Evolutionary conservation across 2,797 vertebrate genomes (phyloP), one percentile per base, ranked within the genome.

Genomic region (Melanotaenia trifasciata): DNA sequence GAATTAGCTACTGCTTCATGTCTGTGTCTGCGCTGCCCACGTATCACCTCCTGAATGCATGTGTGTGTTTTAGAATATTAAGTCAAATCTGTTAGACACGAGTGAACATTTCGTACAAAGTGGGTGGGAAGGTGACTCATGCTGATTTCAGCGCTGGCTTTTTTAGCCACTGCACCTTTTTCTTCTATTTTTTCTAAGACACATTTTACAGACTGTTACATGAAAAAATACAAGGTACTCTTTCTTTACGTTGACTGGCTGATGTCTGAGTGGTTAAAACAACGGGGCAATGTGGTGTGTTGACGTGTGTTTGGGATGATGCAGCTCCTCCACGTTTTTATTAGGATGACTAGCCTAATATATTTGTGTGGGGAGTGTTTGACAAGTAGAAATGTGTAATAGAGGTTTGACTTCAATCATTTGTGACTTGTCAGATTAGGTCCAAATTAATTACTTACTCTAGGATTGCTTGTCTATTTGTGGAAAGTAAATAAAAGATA

Each of bases 121-220:
- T 84, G 86, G 85, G 86, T 76, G 87, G 76, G 80, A 81, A 80
- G 83, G 88, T 90, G 90, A 89, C 67, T 90, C 87, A 90, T 84
- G 32, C 79, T 57, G 78, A 74, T 71, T 58, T 70, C 69, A 75
- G 74, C 51, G 67, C 38, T 70, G 72, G 24, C 79, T 74, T 83
- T 26, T 26, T 26, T 26, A 26, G 26, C 73, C 80, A 30, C 79
- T 61, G 84, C 84, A 74, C 66, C 74, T 75, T 43, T 61, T 54
- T 38, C 70, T 74, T 69, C 58, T 79, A 6, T 26, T 26, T 26
- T 26, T 26, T 26, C 26, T 26, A 74, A 63, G 72, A 61, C 22
- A 22, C 72, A 45, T 56, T 63, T 35, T 78, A 32, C 9, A 38
- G 70, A 26, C 20, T 68, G 8, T 65, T 75, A 22, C 47, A 64